Percentiles rank a stretch among this genome's conserved stretches.
Evolutionary conservation across 2,797 vertebrate genomes (phyloP).

Genomic region (Semotilus atromaculatus): DNA sequence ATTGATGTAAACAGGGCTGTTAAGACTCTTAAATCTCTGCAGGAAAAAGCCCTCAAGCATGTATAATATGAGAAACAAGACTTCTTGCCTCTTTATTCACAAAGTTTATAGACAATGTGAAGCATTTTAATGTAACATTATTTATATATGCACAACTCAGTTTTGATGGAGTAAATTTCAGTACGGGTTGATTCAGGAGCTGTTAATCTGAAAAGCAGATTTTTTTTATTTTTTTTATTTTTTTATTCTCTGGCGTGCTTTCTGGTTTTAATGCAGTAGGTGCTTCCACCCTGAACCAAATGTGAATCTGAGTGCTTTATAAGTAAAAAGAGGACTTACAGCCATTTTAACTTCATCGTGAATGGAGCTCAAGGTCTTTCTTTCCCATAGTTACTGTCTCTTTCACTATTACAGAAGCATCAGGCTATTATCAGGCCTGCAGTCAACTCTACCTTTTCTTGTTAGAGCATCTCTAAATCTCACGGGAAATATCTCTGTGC

Average conservation of each 20-base stretch:
- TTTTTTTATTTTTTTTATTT: not conserved
- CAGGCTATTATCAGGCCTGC: not conserved
- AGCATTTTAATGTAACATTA: not conserved
- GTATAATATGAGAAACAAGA: not conserved
- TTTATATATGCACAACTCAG: too few relatives aligned
- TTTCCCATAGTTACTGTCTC: not conserved
- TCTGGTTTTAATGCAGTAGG: not conserved
- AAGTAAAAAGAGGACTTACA: not conserved
- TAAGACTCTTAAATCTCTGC: not conserved
- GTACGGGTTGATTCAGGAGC: too few relatives aligned
- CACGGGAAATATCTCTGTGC: not conserved
- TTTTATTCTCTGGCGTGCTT: not conserved
- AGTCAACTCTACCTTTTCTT: not conserved
- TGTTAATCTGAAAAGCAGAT: not conserved
- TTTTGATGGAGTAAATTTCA: too few relatives aligned
- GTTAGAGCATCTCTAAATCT: not conserved
- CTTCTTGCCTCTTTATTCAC: not conserved
- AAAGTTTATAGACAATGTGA: not conserved
- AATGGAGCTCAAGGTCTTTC: not conserved
- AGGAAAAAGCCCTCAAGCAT: constrained; percentile 15
- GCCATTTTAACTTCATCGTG: constrained; percentile 5
- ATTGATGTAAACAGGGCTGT: constrained; percentile 13
- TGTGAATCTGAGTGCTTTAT: not conserved
- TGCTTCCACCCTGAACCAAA: not conserved
- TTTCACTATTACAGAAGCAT: not conserved